Evolutionary conservation across 2,797 vertebrate species (phyloP).

Genomic region (Arctocebus calabarensis): DNA sequence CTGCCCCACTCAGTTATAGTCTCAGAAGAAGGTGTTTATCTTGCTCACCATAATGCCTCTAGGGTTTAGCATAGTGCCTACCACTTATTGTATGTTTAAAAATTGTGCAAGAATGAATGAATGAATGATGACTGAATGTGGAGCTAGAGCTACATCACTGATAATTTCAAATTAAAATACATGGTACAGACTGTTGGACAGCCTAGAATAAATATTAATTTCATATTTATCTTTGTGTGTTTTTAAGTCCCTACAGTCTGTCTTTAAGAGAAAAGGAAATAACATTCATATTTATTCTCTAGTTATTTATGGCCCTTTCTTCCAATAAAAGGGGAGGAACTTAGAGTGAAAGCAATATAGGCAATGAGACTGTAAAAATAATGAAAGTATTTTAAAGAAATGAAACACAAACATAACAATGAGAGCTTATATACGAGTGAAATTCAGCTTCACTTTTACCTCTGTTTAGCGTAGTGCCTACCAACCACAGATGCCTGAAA

Average conservation of each 20-base stretch:
- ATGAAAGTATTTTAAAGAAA: conserved; percentile 2
- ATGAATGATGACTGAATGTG: not conserved
- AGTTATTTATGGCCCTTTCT: not conserved
- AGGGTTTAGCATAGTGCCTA: not conserved
- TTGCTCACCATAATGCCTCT: not conserved
- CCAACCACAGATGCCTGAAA: not conserved
- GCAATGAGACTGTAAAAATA: not conserved
- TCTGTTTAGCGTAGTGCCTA: not conserved
- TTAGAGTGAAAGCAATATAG: not conserved
- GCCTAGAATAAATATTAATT: not conserved
- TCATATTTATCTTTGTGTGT: not conserved
- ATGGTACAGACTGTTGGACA: not conserved
- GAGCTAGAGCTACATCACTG: not conserved
- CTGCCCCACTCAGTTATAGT: not conserved
- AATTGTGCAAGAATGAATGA: not conserved
- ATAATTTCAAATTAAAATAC: conserved; percentile 9
- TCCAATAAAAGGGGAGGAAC: not conserved
- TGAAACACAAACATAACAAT: not conserved
- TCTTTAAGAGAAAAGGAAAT: not conserved
- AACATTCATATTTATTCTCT: not conserved
- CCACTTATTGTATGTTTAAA: not conserved
- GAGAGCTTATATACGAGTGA: not conserved
- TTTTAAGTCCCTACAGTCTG: not conserved
- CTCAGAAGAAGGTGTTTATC: not conserved
- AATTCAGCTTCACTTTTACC: not conserved